These are phyloP conservation scores for Lasiommata megera DNA, from an alignment of 2,888 invertebrate species.

Conservation along the genomic window DNA sequence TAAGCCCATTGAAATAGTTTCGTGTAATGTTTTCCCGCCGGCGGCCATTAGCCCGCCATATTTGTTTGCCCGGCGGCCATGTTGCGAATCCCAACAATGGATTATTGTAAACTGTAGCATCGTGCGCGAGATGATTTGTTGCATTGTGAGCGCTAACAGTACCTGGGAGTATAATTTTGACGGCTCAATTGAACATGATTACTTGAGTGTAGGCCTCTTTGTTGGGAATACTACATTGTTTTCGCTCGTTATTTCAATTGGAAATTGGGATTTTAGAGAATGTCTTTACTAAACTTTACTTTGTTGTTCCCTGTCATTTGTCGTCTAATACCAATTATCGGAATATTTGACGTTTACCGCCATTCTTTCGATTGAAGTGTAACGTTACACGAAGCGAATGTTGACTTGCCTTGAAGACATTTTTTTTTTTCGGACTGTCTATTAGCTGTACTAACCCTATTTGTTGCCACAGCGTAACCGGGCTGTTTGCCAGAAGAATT, in stretches of 20 bases:
- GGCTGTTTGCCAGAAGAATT: too few relatives aligned
- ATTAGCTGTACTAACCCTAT: too few relatives aligned
- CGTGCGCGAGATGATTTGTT: constrained; percentile 40
- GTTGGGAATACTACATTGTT: constrained; percentile 3
- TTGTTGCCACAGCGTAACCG: too few relatives aligned
- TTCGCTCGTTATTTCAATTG: constrained; percentile 1
- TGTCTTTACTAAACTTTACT: neutral
- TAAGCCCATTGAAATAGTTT: constrained; percentile 14
- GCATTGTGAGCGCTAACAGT: constrained; percentile 39
- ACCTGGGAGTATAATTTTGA: constrained; percentile 40
- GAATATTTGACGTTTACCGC: too few relatives aligned
- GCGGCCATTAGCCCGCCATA: constrained; percentile 24
- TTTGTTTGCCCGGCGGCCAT: constrained; percentile 29
- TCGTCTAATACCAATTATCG: too few relatives aligned
- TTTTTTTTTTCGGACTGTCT: too few relatives aligned
- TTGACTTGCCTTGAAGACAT: too few relatives aligned
- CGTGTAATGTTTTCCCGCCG: constrained; percentile 20
- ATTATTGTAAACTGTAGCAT: constrained; percentile 42
- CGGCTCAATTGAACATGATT: constrained; percentile 41
- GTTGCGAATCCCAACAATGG: constrained; percentile 37
- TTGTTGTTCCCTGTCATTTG: too few relatives aligned
- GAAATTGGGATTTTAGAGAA: neutral
- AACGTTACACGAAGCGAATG: too few relatives aligned
- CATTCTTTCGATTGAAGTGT: too few relatives aligned
- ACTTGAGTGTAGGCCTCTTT: constrained; percentile 34